Base-by-base conservation (phyloP, 2,113 vertebrate species). In the Oreocharis arfaki region DNA sequence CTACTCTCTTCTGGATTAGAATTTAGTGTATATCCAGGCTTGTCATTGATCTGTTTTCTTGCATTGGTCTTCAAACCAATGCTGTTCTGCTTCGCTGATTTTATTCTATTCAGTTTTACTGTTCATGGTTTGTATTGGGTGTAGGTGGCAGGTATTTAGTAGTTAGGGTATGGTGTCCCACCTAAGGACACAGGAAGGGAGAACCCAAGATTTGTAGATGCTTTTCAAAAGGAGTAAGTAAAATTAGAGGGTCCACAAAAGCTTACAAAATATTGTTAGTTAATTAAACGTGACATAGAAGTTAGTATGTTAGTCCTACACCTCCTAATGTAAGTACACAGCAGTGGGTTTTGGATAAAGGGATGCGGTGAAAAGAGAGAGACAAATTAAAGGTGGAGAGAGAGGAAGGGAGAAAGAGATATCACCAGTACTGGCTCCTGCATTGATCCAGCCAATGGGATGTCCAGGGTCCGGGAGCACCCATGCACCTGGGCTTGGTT, bases 391-490 rank as follows among this genome's bases (percentile, higher is more conserved):
- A 33, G 61, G 20, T 39, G 23, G 7, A 32, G 47, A 47, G 16
- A 33, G 67, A 26, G 16, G 37, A 71, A 56, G 21, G 24, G 22
- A 39, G 21, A 75, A 6, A n/a, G 12, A 28, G 18, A 33, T 11
- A 20, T 78, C 23, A 13, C 10, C 13, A 46, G 10, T 89, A 21
- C 28, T 75, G 61, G 23, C n/a, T 75, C 4, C 20, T 47, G n/a
- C 27, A 18, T 16, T 39, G 30, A 39, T n/a, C 28, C 20, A 60
- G 7, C 39, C 17, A 37, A 4, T 59, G 18, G 39, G 9, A 32
- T 64, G 20, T 53, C 23, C 23, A 24, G 23, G 18, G 16, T 24
- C 13, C 0, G 1, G 8, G 22, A 22, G 2, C 1, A 28, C 12
- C 8, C 23, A 24, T 23, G 44, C 19, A 28, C 4, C 24, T n/a